phyloP scores from a whole-genome alignment of 2,888 invertebrate genomes.

The Epirrhoe tristata region DNA sequence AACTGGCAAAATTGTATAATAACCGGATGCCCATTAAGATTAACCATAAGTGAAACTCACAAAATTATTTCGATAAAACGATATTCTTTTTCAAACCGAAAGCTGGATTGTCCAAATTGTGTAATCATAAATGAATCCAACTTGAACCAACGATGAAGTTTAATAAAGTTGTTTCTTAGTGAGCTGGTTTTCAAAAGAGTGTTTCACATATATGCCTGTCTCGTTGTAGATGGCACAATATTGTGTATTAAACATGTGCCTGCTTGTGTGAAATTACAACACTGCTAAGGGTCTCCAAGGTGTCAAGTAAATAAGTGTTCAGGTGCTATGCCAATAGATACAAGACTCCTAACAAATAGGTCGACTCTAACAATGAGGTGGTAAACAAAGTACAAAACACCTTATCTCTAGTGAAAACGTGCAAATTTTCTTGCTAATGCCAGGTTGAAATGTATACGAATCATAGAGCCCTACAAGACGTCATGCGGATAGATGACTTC shows the following conservation, averaged over 20 bases:
- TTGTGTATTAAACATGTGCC: too few relatives aligned
- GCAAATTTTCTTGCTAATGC: background rate
- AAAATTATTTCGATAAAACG: background rate
- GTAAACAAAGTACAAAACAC: background rate
- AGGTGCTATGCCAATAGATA: background rate
- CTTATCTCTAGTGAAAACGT: constrained; percentile 2
- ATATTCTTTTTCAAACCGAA: background rate
- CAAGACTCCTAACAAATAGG: too few relatives aligned
- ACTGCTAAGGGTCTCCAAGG: constrained; percentile 2
- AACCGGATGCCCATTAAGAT: constrained; percentile 14
- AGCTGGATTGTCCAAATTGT: background rate
- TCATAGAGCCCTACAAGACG: constrained; percentile 21
- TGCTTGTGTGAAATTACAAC: constrained; percentile 16
- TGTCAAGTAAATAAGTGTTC: background rate
- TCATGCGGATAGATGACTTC: constrained; percentile 40
- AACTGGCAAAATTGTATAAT: constrained; percentile 18
- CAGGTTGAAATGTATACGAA: background rate
- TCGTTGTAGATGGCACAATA: background rate
- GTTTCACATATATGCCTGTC: background rate
- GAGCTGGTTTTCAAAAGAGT: background rate
- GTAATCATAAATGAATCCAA: background rate
- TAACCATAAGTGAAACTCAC: constrained; percentile 4
- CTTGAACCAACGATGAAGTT: background rate
- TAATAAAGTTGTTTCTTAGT: background rate
- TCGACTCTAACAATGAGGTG: background rate